Evolutionary conservation across 1,140 invertebrate species (phyloP).

Genomic region (Mycetomoellerius zeteki): DNA sequence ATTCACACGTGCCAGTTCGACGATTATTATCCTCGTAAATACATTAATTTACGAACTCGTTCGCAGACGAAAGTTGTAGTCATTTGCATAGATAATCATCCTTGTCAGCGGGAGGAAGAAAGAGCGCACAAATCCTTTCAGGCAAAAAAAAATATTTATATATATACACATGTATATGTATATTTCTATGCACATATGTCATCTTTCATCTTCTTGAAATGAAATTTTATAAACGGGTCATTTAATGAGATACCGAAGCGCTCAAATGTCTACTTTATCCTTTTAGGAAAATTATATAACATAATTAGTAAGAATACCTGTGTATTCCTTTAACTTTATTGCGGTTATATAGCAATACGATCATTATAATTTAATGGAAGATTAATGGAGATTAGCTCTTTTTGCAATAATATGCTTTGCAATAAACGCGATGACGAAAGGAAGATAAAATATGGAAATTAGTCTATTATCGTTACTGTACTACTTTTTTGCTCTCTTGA

Average conservation of each 20-base stretch:
- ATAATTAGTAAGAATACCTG: conserved; percentile 27
- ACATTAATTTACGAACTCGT: conserved; percentile 62
- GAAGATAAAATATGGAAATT: conserved; percentile 3
- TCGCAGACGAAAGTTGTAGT: not conserved
- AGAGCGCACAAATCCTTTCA: not conserved
- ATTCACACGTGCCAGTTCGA: conserved; percentile 65
- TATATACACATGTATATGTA: too few relatives aligned
- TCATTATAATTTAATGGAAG: conserved; percentile 16
- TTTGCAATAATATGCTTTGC: conserved; percentile 8
- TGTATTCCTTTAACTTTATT: conserved; percentile 27
- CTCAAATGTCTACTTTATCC: not conserved
- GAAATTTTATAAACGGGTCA: conserved; percentile 31
- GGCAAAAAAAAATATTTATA: too few relatives aligned
- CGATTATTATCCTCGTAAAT: conserved; percentile 54
- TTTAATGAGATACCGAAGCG: conserved; percentile 28
- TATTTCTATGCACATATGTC: conserved; percentile 1
- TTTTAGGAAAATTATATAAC: not conserved
- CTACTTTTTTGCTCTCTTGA: not conserved
- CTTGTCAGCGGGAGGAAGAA: not conserved
- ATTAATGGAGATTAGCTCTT: not conserved
- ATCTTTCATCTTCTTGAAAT: not conserved
- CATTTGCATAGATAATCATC: conserved; percentile 15
- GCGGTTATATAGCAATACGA: not conserved
- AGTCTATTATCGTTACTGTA: not conserved
- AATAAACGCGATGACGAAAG: conserved; percentile 9